A percentile compares a stretch with the other conserved stretches of the same genome.
Evolutionary conservation across 2,888 invertebrate species (phyloP).

Genomic region (Teleogryllus oceanicus): DNA sequence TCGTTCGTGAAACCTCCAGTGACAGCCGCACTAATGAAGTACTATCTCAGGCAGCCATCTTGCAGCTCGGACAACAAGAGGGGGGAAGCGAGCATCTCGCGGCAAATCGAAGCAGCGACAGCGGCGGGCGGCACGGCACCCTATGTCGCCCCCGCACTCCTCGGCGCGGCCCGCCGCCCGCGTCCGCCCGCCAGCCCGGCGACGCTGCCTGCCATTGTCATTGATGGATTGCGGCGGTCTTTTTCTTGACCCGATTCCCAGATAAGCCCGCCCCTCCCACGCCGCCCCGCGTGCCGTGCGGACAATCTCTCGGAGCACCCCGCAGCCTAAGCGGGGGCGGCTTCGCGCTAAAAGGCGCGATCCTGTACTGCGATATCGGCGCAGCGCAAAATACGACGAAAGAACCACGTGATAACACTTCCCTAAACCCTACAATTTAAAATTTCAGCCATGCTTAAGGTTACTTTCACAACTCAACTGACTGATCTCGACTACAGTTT

Average conservation of each 20-base stretch:
- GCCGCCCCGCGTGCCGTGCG: background rate
- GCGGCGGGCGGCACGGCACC: background rate
- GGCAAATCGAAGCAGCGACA: background rate
- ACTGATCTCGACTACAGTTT: no score
- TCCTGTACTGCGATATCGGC: background rate
- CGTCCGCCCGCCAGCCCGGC: background rate
- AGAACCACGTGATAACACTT: background rate
- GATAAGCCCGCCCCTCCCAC: background rate
- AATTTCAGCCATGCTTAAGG: no score
- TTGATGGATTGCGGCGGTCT: background rate
- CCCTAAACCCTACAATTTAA: background rate
- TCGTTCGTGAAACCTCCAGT: background rate
- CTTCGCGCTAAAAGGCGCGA: background rate
- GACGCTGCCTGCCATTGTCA: background rate
- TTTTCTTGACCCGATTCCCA: constrained; percentile 9
- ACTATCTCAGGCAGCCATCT: background rate
- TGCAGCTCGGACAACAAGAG: background rate
- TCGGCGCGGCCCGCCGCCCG: background rate
- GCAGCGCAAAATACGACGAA: background rate
- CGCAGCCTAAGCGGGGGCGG: background rate
- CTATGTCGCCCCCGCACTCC: background rate
- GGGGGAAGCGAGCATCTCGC: background rate
- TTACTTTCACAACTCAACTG: no score
- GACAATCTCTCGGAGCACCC: background rate
- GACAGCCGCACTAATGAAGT: background rate